Evolutionary conservation across 2,888 invertebrate species (phyloP).

Genomic region (Falcaria lacertinaria): DNA sequence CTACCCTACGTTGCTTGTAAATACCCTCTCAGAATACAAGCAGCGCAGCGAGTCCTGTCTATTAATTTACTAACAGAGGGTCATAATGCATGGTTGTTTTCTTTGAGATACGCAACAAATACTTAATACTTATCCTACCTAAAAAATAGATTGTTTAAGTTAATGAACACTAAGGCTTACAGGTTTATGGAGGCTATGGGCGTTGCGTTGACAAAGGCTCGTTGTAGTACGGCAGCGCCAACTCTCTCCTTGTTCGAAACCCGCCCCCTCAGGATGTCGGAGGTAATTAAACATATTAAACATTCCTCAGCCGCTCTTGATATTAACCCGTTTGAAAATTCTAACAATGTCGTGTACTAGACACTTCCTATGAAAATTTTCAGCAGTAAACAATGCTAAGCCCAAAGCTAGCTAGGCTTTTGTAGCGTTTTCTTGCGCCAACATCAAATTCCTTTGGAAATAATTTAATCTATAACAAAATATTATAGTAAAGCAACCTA

Average conservation of each 20-base stretch:
- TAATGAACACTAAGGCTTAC: too few species aligned
- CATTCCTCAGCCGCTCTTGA: conserved; percentile 59
- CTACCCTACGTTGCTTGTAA: too few species aligned
- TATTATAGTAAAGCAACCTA: neutral
- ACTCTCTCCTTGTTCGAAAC: conserved; percentile 25
- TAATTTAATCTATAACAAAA: neutral
- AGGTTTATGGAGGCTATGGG: conserved; percentile 9
- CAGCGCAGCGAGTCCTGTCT: too few species aligned
- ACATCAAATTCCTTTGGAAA: conserved; percentile 17
- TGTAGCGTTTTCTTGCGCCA: conserved; percentile 18
- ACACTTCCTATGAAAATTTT: conserved; percentile 47
- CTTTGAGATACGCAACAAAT: too few species aligned
- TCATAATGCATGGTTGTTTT: too few species aligned
- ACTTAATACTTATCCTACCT: too few species aligned
- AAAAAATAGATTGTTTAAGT: too few species aligned
- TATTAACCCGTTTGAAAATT: conserved; percentile 69
- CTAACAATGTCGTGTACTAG: conserved; percentile 61
- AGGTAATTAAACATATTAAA: conserved; percentile 74
- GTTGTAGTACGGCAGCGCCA: conserved; percentile 30
- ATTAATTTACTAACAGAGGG: too few species aligned
- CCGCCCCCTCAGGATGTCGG: conserved; percentile 48
- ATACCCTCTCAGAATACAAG: too few species aligned
- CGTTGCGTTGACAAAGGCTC: conserved; percentile 24
- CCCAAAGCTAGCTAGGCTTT: conserved; percentile 15
- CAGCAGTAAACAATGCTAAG: conserved; percentile 16